Evolutionary conservation across 2,113 vertebrate species (phyloP).

Genomic region (Aegypius monachus): DNA sequence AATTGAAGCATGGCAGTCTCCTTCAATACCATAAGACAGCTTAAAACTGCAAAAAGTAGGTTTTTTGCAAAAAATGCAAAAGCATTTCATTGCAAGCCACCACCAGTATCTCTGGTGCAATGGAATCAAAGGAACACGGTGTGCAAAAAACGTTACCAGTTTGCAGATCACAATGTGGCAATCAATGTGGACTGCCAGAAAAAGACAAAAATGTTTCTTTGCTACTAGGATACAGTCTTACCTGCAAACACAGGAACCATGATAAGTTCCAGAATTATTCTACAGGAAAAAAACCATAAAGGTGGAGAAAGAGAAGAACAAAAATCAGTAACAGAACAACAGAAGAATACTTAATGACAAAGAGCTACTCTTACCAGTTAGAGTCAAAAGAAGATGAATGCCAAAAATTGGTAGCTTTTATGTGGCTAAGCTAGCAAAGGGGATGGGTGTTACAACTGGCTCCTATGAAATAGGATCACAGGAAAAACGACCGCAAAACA

Average conservation of each 20-base stretch:
- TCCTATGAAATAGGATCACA: not conserved
- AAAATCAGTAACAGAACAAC: conserved; percentile 29
- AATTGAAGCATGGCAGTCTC: conserved; percentile 30
- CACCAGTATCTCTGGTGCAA: not conserved
- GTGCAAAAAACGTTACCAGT: not conserved
- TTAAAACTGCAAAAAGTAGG: not conserved
- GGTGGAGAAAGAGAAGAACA: conserved; percentile 34
- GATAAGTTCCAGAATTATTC: conserved; percentile 44
- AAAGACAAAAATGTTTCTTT: conserved; percentile 11
- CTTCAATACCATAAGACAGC: conserved; percentile 8
- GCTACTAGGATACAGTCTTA: conserved; percentile 22
- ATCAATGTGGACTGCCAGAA: not conserved
- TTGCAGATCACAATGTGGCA: not conserved
- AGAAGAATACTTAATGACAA: conserved; percentile 26
- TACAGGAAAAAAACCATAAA: conserved; percentile 32
- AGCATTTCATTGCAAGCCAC: conserved; percentile 14
- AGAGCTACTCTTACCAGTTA: not conserved
- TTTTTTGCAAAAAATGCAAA: not conserved
- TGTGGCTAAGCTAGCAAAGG: conserved; percentile 34
- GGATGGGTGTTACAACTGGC: not conserved
- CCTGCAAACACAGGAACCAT: conserved; percentile 59
- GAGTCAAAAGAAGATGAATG: conserved; percentile 41
- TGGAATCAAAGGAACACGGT: not conserved
- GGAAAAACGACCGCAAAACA: not conserved
- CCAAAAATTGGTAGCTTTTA: conserved; percentile 72